Percentiles rank a stretch among this genome's conserved stretches.
Evolutionary conservation across 2,888 invertebrate species (phyloP).

Genomic region (Mythimna lalbum): DNA sequence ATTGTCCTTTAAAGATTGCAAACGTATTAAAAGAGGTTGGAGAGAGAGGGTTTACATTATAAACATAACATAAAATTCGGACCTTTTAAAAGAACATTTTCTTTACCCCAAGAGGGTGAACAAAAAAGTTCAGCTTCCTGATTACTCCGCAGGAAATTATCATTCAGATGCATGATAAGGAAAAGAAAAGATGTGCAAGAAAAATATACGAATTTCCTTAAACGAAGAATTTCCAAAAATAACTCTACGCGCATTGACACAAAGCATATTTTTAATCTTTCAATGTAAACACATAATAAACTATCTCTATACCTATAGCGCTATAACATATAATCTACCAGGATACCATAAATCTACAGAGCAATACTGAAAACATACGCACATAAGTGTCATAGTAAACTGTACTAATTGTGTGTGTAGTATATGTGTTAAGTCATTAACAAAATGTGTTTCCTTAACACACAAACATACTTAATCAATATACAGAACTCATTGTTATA

Average conservation of each 20-base stretch:
- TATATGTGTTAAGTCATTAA: conserved; percentile 26
- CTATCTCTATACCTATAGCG: background rate
- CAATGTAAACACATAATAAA: background rate
- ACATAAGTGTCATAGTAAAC: background rate
- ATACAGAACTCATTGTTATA: conserved; percentile 37
- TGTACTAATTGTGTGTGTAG: background rate
- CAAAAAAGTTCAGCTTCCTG: conserved; percentile 33
- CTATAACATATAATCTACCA: conserved; percentile 21
- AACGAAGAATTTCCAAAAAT: background rate
- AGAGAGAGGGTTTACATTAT: background rate
- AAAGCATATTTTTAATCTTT: background rate
- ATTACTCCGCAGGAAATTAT: conserved; percentile 53
- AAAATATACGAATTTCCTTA: conserved; percentile 35
- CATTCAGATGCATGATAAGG: conserved; percentile 47
- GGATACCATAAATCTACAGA: conserved; percentile 19
- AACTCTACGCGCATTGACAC: background rate
- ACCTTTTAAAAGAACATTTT: conserved; percentile 10
- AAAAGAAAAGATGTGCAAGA: conserved; percentile 39
- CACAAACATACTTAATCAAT: conserved; percentile 30
- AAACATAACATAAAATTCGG: background rate
- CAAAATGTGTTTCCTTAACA: conserved; percentile 28
- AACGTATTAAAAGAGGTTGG: background rate
- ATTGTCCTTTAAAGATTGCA: background rate
- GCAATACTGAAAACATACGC: background rate
- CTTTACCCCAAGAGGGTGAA: background rate